Evolutionary conservation across 64 coral and sea anemone genomes (phyloP).

Genomic region (Montipora foliosa): DNA sequence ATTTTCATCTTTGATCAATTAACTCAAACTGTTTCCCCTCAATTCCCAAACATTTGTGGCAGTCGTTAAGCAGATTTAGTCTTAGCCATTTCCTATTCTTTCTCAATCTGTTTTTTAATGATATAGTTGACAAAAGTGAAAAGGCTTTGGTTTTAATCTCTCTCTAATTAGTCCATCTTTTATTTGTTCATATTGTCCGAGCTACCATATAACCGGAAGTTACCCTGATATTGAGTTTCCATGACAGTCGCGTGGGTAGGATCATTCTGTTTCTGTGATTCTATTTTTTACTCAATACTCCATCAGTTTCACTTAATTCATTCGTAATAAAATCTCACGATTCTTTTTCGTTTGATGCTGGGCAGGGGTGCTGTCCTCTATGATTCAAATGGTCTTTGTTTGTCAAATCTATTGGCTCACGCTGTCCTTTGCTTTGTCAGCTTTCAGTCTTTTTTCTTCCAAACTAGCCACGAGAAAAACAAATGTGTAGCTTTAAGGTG

Average conservation of each 20-base stretch:
- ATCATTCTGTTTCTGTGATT: neutral
- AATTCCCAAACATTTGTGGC: neutral
- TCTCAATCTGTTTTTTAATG: constrained; percentile 13
- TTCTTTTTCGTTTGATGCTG: too few relatives aligned
- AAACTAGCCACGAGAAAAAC: too few relatives aligned
- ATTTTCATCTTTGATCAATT: neutral
- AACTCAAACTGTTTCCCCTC: neutral
- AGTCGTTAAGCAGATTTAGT: constrained; percentile 1
- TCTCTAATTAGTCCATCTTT: neutral
- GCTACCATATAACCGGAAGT: constrained; percentile 31
- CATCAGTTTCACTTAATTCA: neutral
- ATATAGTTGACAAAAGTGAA: neutral
- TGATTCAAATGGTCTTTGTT: too few relatives aligned
- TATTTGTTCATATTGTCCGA: neutral
- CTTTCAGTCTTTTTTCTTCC: too few relatives aligned
- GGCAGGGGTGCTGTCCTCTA: too few relatives aligned
- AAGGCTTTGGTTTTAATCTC: neutral
- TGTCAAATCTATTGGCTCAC: too few relatives aligned
- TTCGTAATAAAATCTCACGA: neutral
- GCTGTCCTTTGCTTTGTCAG: too few relatives aligned
- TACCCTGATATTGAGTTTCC: neutral
- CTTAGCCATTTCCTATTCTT: constrained; percentile 1
- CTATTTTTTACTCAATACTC: neutral
- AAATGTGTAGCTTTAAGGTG: too few relatives aligned
- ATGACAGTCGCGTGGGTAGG: neutral